Conservation (phyloP, 2,113 vertebrate species). For the Cyrtonyx montezumae region DNA sequence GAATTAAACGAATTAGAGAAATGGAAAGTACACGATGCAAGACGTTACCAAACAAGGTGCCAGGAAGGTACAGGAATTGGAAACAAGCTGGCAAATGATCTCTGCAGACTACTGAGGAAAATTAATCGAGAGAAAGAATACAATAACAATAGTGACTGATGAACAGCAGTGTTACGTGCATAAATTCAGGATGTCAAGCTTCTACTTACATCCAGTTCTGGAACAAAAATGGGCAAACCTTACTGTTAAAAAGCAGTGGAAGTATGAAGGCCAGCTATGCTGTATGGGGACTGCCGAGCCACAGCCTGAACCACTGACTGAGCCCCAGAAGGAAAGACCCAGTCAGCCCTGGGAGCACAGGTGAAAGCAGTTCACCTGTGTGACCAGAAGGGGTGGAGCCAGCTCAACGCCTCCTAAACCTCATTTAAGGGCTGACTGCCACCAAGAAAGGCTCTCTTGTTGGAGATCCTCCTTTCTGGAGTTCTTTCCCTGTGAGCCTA, state of each 20-base stretch:
- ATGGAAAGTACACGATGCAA: constrained; percentile 62
- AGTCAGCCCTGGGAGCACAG: no score
- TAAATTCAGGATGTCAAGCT: constrained; percentile 41
- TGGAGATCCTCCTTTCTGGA: no score
- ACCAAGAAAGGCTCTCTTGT: no score
- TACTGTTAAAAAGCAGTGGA: constrained; percentile 12
- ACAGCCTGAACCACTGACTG: no score
- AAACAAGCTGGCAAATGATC: constrained; percentile 63
- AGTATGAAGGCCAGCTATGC: neutral
- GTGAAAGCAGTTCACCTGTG: no score
- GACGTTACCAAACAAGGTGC: constrained; percentile 53
- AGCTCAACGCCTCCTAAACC: no score
- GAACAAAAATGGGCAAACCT: constrained; percentile 24
- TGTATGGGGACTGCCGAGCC: no score
- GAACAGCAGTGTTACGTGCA: neutral
- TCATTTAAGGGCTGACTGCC: no score
- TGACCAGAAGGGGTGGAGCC: no score
- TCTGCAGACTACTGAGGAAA: constrained; percentile 57
- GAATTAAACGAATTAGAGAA: constrained; percentile 67
- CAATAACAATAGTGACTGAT: constrained; percentile 35
- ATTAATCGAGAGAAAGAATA: constrained; percentile 51
- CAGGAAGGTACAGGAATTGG: constrained; percentile 55
- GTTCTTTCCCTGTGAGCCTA: no score
- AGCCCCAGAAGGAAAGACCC: no score
- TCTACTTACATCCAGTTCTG: constrained; percentile 20